phyloP scores from a whole-genome alignment of 2,113 vertebrate species.

The Gallinago paraguaiae region DNA sequence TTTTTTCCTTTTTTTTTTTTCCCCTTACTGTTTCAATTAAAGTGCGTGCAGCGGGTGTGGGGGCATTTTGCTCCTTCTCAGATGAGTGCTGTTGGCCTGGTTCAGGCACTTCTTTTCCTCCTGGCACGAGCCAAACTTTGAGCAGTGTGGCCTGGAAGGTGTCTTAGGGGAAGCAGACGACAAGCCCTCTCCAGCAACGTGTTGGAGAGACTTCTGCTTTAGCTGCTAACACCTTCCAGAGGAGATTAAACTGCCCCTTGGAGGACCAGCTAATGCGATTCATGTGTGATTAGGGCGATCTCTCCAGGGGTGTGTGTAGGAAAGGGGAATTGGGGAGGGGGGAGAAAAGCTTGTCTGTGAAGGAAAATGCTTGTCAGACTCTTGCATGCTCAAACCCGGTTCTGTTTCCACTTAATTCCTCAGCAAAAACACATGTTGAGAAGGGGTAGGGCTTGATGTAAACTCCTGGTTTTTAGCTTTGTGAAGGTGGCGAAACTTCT shows the following conservation, averaged over 20 bases:
- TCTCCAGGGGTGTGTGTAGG: not conserved
- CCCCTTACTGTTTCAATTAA: not conserved
- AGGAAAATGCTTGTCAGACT: not conserved
- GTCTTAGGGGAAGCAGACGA: not conserved
- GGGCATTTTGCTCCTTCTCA: not conserved
- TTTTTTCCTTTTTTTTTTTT: not conserved
- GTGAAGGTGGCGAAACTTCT: not conserved
- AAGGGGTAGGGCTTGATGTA: not conserved
- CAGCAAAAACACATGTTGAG: not conserved
- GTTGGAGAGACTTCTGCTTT: not conserved
- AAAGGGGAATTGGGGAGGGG: not conserved
- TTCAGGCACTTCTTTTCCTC: not conserved
- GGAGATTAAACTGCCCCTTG: not conserved
- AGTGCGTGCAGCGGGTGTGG: not conserved
- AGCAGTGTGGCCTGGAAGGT: not conserved
- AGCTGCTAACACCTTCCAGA: not conserved
- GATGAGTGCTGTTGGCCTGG: not conserved
- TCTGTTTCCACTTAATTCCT: not conserved
- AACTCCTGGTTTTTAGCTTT: not conserved
- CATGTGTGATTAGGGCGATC: fast-evolving
- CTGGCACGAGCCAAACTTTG: not conserved
- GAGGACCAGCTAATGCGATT: not conserved
- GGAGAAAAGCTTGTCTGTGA: not conserved
- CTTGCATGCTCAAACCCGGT: not conserved
- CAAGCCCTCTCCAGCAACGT: not conserved